Percentiles rank a stretch among this genome's conserved stretches.
phyloP scores from a whole-genome alignment of 2,888 invertebrate species.

The Drosophila glabriapex region DNA sequence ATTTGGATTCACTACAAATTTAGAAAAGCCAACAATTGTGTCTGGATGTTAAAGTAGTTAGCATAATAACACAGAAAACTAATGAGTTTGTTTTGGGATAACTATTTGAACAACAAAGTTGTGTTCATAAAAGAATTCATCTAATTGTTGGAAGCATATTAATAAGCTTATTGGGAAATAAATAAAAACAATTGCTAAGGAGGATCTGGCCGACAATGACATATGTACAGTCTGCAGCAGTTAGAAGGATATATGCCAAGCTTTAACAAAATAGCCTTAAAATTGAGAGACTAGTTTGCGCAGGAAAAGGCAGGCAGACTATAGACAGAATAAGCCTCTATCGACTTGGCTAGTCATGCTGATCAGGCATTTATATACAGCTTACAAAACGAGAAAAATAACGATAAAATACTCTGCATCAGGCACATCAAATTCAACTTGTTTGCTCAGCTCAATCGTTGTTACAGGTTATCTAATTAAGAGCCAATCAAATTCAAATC shows the following conservation, averaged over 20 bases:
- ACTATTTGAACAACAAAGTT: not conserved
- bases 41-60: not conserved
- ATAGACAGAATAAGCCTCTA: not conserved
- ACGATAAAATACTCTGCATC: not conserved
- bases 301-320: not conserved
- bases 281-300: not conserved
- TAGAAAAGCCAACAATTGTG: not conserved
- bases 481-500: slow-evolving; percentile 47
- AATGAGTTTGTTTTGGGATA: not conserved
- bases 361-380: not conserved
- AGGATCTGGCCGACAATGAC: not conserved
- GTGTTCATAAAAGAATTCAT: not conserved
- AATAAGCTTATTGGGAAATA: not conserved
- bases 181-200: not conserved
- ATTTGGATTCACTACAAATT: not conserved
- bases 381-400: not conserved
- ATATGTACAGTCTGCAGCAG: too few relatives aligned
- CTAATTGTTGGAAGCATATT: not conserved
- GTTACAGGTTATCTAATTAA: slow-evolving; percentile 4
- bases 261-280: not conserved
- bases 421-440: not conserved
- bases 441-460: not conserved
- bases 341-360: not conserved
- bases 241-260: not conserved
- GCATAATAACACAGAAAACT: not conserved